phyloP scores from a whole-genome alignment of 2,888 invertebrate species.

The Diplazon laetatorius region DNA sequence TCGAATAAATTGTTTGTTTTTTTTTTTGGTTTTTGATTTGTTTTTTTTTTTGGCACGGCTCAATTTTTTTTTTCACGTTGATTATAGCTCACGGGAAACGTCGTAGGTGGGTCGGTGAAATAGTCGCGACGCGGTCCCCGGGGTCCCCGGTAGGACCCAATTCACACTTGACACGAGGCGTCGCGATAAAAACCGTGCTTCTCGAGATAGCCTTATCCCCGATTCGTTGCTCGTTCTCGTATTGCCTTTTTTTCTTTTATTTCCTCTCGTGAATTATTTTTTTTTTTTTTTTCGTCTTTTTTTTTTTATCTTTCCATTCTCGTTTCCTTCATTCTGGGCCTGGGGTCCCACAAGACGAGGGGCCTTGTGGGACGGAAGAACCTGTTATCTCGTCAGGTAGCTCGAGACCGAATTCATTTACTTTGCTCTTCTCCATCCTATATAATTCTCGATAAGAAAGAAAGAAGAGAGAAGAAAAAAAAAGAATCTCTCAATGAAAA shows the following conservation, averaged over 20 bases:
- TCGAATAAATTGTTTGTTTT: too few species aligned
- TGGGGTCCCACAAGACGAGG: slow-evolving; percentile 35
- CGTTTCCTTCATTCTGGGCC: too few species aligned
- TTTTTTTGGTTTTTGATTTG: too few species aligned
- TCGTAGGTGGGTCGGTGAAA: too few species aligned
- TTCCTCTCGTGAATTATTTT: slow-evolving; percentile 18
- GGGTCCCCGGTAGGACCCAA: slow-evolving; percentile 60
- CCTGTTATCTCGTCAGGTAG: slow-evolving; percentile 75
- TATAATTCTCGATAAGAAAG: slow-evolving; percentile 36
- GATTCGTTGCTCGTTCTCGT: slow-evolving; percentile 47
- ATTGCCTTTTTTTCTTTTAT: too few species aligned
- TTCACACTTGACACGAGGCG: slow-evolving; percentile 77
- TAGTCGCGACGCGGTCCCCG: not conserved
- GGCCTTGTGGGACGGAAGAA: slow-evolving; percentile 50
- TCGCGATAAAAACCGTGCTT: slow-evolving; percentile 71
- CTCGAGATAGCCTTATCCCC: slow-evolving; percentile 74
- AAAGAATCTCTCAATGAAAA: not conserved
- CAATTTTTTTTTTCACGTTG: not conserved
- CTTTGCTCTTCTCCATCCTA: slow-evolving; percentile 42
- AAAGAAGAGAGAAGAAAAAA: not conserved
- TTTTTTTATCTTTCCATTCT: too few species aligned
- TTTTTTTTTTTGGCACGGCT: not conserved
- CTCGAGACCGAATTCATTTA: slow-evolving; percentile 64
- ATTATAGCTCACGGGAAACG: not conserved
- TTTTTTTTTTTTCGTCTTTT: not conserved